Evolutionary conservation across 2,888 invertebrate species (phyloP).

Genomic region (Calameuta pallipes): DNA sequence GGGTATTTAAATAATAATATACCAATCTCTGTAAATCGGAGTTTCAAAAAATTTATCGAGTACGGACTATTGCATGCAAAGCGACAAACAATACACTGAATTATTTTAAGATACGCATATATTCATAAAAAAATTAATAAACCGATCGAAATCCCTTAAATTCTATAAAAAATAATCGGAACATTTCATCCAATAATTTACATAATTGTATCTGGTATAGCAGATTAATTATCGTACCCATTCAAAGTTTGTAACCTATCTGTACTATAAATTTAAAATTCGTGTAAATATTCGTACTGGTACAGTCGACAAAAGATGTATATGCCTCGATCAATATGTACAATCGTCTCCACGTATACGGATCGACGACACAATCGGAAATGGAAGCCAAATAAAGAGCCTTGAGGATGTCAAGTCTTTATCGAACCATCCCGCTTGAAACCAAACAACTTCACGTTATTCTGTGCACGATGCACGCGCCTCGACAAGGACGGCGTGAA

Average conservation of each 20-base stretch:
- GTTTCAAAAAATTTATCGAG: neutral
- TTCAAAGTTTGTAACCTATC: neutral
- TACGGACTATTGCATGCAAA: neutral
- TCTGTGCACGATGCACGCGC: neutral
- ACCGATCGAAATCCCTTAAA: neutral
- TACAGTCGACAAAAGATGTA: neutral
- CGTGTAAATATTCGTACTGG: neutral
- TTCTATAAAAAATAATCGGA: neutral
- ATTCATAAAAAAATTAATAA: neutral
- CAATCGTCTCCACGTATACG: neutral
- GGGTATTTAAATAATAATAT: neutral
- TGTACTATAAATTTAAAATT: neutral
- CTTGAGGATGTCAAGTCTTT: neutral
- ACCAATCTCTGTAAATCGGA: neutral
- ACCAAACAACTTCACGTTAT: neutral
- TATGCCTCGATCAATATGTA: neutral
- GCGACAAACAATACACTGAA: neutral
- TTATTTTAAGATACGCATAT: neutral
- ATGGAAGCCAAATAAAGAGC: neutral
- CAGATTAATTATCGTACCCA: neutral
- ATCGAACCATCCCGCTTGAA: neutral
- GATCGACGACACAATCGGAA: neutral
- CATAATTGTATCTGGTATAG: neutral
- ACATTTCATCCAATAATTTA: neutral
- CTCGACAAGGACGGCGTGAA: neutral